phyloP scores from a whole-genome alignment of 2,888 invertebrate genomes.

The Lepas anatifera region DNA sequence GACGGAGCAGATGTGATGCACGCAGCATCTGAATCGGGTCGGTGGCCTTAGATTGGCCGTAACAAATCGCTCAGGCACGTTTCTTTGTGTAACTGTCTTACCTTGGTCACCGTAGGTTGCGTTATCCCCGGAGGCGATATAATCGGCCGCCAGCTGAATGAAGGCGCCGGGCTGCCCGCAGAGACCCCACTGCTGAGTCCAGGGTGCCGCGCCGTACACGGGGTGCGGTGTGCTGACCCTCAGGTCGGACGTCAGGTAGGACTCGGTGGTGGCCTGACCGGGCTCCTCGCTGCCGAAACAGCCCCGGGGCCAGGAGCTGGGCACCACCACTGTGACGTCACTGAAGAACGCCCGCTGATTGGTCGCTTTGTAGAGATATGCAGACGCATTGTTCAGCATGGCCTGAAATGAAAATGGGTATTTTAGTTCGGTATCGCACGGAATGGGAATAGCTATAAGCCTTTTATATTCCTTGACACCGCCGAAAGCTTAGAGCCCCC shows the following conservation, averaged over 20 bases:
- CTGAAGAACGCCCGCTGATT: constrained; percentile 45
- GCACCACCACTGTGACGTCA: constrained; percentile 46
- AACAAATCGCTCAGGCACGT: not conserved
- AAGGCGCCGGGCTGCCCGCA: constrained; percentile 48
- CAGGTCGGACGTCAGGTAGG: constrained; percentile 34
- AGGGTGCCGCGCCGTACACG: constrained; percentile 41
- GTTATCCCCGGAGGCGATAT: constrained; percentile 26
- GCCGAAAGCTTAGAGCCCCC: too few relatives aligned
- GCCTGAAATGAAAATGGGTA: constrained; percentile 34
- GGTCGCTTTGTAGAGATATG: constrained; percentile 44
- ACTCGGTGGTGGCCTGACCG: constrained; percentile 30
- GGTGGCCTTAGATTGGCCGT: too few relatives aligned
- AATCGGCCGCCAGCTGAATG: constrained; percentile 37
- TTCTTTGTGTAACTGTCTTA: not conserved
- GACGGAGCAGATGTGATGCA: constrained; percentile 22
- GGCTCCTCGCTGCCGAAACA: constrained; percentile 37
- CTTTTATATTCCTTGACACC: too few relatives aligned
- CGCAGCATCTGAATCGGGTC: too few relatives aligned
- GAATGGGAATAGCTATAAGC: too few relatives aligned
- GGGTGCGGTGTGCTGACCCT: constrained; percentile 38
- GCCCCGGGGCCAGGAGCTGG: constrained; percentile 40
- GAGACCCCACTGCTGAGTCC: constrained; percentile 48
- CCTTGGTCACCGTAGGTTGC: not conserved
- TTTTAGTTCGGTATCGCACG: too few relatives aligned
- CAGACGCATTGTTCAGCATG: constrained; percentile 43